Evolutionary conservation across 2,888 invertebrate species (phyloP).

Genomic region (Habrosyne pyritoides): DNA sequence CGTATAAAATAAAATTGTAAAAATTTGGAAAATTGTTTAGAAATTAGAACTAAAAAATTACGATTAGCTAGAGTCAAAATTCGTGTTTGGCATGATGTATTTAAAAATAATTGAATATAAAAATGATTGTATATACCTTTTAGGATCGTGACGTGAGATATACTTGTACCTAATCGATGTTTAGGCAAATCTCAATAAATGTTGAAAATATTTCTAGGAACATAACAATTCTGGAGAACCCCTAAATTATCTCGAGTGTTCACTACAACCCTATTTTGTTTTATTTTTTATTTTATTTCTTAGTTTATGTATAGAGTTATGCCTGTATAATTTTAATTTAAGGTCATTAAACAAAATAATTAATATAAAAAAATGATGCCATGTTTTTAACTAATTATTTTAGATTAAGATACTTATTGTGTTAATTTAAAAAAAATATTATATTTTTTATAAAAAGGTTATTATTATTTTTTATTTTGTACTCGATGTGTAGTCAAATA

Average conservation of each 20-base stretch:
- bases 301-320: constrained; percentile 45
- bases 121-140: constrained; percentile 67
- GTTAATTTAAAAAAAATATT: constrained; percentile 72
- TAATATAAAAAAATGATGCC: constrained; percentile 71
- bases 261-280: constrained; percentile 53
- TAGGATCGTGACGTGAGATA: constrained; percentile 77
- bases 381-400: constrained; percentile 77
- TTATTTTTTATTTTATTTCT: constrained; percentile 28
- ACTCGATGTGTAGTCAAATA: constrained; percentile 69
- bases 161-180: constrained; percentile 72
- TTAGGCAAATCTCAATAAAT: constrained; percentile 54
- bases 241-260: constrained; percentile 45
- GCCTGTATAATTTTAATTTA: constrained; percentile 36
- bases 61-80: constrained; percentile 76
- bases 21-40: constrained; percentile 65
- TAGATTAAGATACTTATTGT: constrained; percentile 60
- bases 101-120: constrained; percentile 52
- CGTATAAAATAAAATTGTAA: constrained; percentile 61
- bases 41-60: constrained; percentile 56
- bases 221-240: constrained; percentile 21
- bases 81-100: constrained; percentile 75
- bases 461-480: constrained; percentile 67
- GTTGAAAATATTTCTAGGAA: constrained; percentile 37
- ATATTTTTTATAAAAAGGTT: constrained; percentile 80
- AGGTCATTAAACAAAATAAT: constrained; percentile 43